phyloP scores from a whole-genome alignment of 2,113 vertebrate genomes.

The Hassar affinis region DNA sequence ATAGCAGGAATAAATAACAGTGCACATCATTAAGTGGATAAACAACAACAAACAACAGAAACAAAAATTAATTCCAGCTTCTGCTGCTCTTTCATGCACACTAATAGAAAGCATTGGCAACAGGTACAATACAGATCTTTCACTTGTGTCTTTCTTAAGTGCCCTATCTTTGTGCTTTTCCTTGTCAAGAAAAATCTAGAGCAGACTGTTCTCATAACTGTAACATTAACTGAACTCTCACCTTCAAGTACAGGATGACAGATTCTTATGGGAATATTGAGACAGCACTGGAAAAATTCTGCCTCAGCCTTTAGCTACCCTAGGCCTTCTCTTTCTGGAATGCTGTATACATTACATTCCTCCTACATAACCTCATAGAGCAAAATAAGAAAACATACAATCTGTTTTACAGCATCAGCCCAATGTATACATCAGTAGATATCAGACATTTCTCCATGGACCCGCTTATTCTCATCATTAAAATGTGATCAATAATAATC shows the following conservation, averaged over 20 bases:
- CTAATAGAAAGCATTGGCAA: conserved; percentile 46
- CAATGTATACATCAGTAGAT: too few species aligned
- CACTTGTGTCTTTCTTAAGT: conserved; percentile 57
- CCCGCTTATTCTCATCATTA: neutral
- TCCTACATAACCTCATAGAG: neutral
- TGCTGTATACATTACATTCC: neutral
- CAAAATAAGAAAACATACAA: neutral
- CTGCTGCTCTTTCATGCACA: conserved; percentile 38
- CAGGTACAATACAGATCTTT: conserved; percentile 56
- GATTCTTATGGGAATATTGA: neutral
- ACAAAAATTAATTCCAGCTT: conserved; percentile 56
- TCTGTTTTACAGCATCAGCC: neutral
- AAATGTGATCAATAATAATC: neutral
- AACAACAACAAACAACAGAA: conserved; percentile 58
- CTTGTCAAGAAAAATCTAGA: conserved; percentile 33
- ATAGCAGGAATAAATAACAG: conserved; percentile 61
- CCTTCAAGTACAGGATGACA: conserved; percentile 8
- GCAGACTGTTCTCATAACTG: conserved; percentile 1
- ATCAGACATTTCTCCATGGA: too few species aligned
- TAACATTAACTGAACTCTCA: conserved; percentile 31
- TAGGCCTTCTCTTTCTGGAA: neutral
- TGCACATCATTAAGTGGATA: conserved; percentile 68
- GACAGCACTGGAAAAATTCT: conserved; percentile 14
- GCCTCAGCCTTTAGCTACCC: neutral
- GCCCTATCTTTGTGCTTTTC: conserved; percentile 11